Conservation (phyloP, 2,888 invertebrate genomes). For the Ellobium chinense region DNA sequence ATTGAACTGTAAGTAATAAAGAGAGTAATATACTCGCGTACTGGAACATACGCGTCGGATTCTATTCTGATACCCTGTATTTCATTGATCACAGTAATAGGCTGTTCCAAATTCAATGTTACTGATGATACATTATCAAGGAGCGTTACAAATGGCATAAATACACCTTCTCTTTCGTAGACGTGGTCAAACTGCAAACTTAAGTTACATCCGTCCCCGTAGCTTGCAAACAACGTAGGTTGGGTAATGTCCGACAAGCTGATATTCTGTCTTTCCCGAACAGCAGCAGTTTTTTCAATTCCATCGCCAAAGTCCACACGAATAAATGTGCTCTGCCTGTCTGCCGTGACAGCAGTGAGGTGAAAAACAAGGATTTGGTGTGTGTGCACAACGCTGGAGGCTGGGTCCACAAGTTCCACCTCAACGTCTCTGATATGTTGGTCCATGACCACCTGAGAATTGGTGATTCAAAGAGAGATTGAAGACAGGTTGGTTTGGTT, state of each 20-base stretch:
- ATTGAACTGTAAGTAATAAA: slow-evolving; percentile 41
- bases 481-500: too few relatives aligned
- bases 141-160: slow-evolving; percentile 52
- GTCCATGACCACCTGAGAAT: slow-evolving; percentile 60
- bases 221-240: slow-evolving; percentile 58
- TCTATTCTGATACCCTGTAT: slow-evolving; percentile 50
- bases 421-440: slow-evolving; percentile 44
- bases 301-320: slow-evolving; percentile 64
- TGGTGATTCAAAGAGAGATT: too few relatives aligned
- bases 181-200: slow-evolving; percentile 61
- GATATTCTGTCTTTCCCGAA: slow-evolving; percentile 53
- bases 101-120: slow-evolving; percentile 14
- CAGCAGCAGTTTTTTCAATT: slow-evolving; percentile 51
- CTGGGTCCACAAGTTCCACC: neutral
- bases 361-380: slow-evolving; percentile 54
- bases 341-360: slow-evolving; percentile 62
- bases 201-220: slow-evolving; percentile 66
- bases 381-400: slow-evolving; percentile 30
- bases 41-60: slow-evolving; percentile 29
- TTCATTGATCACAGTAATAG: slow-evolving; percentile 49
- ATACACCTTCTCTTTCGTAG: slow-evolving; percentile 59
- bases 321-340: slow-evolving; percentile 59
- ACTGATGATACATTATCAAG: slow-evolving; percentile 50
- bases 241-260: neutral
- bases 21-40: slow-evolving; percentile 43